A percentile compares a stretch with the other conserved stretches of the same genome.
These are phyloP conservation scores for Alauda arvensis DNA, from an alignment of 2,797 vertebrate genomes.

Conservation along the genomic window DNA sequence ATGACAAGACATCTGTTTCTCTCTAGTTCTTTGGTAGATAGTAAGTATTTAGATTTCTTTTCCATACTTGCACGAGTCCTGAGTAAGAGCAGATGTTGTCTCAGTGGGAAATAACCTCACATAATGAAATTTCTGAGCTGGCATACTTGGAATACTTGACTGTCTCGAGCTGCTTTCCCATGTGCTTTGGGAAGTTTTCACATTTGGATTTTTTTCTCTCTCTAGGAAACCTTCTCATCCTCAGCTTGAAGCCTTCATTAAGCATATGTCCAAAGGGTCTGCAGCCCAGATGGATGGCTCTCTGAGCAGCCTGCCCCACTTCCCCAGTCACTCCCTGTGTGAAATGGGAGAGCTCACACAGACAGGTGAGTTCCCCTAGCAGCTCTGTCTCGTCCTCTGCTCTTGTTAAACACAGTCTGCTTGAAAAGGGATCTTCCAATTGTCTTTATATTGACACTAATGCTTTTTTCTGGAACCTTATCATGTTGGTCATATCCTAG, in stretches of 20 bases:
- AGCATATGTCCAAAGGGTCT: slow-evolving; percentile 84
- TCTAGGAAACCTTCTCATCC: slow-evolving; percentile 88
- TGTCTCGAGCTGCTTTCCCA: background rate
- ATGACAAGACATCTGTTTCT: background rate
- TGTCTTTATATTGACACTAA: background rate
- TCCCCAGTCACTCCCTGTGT: slow-evolving; percentile 87
- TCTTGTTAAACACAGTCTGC: background rate
- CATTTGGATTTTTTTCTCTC: slow-evolving; percentile 33
- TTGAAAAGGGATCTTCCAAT: background rate
- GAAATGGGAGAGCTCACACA: slow-evolving; percentile 96
- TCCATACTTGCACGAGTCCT: background rate
- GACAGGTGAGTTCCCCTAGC: slow-evolving; percentile 78
- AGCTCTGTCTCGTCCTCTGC: background rate
- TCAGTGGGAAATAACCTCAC: background rate
- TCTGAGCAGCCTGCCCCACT: slow-evolving; percentile 83
- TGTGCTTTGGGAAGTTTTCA: background rate
- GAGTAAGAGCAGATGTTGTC: slow-evolving; percentile 10
- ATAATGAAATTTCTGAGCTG: slow-evolving; percentile 4
- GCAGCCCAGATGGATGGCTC: slow-evolving; percentile 84
- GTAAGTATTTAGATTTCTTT: background rate
- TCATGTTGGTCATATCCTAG: background rate
- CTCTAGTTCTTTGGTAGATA: background rate
- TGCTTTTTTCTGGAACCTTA: background rate
- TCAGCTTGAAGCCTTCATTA: slow-evolving; percentile 84
- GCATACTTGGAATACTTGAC: background rate